These are phyloP conservation scores for Chelonia mydas DNA, from an alignment of 2,797 vertebrate genomes.

Conservation along the genomic window DNA sequence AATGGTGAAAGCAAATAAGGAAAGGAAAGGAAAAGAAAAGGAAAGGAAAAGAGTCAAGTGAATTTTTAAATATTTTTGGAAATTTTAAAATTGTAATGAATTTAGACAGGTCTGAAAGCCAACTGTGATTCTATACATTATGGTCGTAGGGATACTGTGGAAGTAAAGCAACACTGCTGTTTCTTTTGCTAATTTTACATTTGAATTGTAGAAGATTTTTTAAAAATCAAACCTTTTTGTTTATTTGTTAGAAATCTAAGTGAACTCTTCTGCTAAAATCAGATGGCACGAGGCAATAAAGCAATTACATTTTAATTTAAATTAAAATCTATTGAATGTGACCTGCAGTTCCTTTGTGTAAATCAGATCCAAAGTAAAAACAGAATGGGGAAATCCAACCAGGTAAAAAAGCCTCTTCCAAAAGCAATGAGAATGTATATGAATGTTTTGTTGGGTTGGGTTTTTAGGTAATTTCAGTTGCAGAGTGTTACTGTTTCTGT, in stretches of 20 bases:
- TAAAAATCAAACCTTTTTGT: neutral
- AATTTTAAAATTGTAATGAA: constrained; percentile 79
- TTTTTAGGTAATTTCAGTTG: constrained; percentile 24
- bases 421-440: neutral
- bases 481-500: constrained; percentile 3
- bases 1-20: constrained; percentile 81
- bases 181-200: constrained; percentile 10
- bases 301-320: constrained; percentile 41
- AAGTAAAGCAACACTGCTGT: constrained; percentile 11
- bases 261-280: constrained; percentile 63
- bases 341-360: constrained; percentile 29
- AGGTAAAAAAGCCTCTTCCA: constrained; percentile 71
- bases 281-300: constrained; percentile 1
- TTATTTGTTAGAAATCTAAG: constrained; percentile 52
- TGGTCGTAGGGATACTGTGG: constrained; percentile 23
- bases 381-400: constrained; percentile 44
- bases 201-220: constrained; percentile 29
- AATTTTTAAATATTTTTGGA: constrained; percentile 78
- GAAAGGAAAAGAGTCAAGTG: constrained; percentile 85
- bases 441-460: neutral
- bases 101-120: constrained; percentile 73
- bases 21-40: constrained; percentile 82
- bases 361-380: constrained; percentile 40
- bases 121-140: constrained; percentile 49
- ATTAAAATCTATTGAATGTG: constrained; percentile 30